Evolutionary conservation across 2,113 vertebrate genomes (phyloP).

Genomic region (Manacus vitellinus): DNA sequence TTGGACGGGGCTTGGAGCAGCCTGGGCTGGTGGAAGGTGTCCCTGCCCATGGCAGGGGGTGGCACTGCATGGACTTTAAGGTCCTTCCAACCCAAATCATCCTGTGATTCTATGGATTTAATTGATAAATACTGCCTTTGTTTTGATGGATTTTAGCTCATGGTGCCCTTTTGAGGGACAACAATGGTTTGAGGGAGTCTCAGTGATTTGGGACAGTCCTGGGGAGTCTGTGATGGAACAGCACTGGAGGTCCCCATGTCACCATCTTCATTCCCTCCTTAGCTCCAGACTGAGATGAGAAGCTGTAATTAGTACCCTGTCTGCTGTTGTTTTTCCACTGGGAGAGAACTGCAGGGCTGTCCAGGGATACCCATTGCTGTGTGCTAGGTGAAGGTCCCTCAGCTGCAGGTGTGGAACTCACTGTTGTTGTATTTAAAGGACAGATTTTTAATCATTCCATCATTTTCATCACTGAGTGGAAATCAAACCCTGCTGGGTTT

Average conservation of each 20-base stretch:
- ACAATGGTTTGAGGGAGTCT: not conserved
- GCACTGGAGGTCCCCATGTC: not conserved
- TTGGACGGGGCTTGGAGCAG: rapidly evolving
- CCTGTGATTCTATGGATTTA: not conserved
- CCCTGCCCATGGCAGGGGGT: not conserved
- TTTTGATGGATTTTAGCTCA: not conserved
- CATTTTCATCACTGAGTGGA: not conserved
- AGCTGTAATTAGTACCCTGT: not conserved
- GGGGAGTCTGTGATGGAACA: not conserved
- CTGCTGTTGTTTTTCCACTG: not conserved
- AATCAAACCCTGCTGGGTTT: not conserved
- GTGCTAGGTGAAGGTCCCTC: not conserved
- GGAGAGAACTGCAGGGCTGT: not conserved
- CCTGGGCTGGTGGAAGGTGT: not conserved
- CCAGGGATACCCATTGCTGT: not conserved
- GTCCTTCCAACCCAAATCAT: not conserved
- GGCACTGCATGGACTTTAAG: rapidly evolving
- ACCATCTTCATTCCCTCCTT: not conserved
- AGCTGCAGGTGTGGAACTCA: not conserved
- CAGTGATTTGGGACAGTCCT: rapidly evolving
- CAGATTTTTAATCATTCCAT: not conserved
- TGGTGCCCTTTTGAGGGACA: not conserved
- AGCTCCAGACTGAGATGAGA: not conserved
- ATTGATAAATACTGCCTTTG: not conserved
- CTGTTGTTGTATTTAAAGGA: too few relatives aligned